Evolutionary conservation across 30 jellyfish, hydroid and myxozoan species (phyloP).

Genomic region (Hydractinia echinata): DNA sequence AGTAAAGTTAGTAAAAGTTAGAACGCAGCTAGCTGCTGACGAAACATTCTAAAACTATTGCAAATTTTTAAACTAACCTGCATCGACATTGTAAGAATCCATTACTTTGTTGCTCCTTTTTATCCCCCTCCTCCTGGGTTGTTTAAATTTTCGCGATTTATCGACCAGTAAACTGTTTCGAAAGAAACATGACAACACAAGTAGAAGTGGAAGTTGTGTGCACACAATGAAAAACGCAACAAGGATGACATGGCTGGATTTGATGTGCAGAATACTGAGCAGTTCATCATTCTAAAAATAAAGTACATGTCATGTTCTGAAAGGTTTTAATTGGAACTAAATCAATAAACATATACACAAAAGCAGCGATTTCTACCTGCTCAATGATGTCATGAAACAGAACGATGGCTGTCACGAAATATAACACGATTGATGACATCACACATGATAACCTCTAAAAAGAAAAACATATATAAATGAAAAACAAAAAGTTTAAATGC

Average conservation of each 20-base stretch:
- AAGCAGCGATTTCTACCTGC: not conserved
- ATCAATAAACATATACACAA: not conserved
- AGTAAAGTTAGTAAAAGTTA: too few relatives aligned
- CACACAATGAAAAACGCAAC: not conserved
- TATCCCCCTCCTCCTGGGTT: not conserved
- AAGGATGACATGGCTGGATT: not conserved
- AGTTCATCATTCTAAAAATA: not conserved
- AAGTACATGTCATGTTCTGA: not conserved
- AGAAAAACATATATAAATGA: not conserved
- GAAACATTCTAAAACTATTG: too few relatives aligned
- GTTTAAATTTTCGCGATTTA: not conserved
- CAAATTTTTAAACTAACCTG: too few relatives aligned
- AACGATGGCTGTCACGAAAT: not conserved
- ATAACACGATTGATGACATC: not conserved
- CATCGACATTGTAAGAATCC: too few relatives aligned
- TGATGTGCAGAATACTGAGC: not conserved
- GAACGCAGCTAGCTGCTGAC: too few relatives aligned
- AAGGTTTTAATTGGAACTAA: not conserved
- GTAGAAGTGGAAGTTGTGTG: not conserved
- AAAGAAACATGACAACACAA: slow-evolving; percentile 1
- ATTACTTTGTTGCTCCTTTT: not conserved
- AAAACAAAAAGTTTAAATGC: not conserved
- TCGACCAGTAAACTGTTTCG: not conserved
- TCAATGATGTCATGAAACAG: not conserved
- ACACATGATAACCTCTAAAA: slow-evolving; percentile 8